Base-by-base conservation (phyloP, 2,113 vertebrate genomes). In the Vidua chalybeata region DNA sequence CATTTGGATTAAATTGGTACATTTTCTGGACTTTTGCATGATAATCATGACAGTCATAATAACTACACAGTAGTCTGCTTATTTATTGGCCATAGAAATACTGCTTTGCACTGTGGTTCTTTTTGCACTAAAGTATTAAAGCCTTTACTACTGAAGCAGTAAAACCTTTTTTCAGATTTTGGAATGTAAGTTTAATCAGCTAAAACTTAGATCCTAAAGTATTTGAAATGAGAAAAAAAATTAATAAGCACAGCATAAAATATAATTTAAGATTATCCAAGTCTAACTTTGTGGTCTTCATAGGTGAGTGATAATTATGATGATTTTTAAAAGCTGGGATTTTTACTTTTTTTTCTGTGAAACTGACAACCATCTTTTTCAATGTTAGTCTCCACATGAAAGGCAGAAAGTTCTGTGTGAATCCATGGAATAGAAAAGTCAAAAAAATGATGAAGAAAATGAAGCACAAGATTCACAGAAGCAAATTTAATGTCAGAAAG, bases 381-480 rank as follows among this genome's bases (percentile, higher is more conserved):
- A 87, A 51, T 67, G 27, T 46, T 92, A 98, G 98, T 81, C 95
- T 98, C 85, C 91, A 97, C 17, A 5, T 97, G 41, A 90, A 79
- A 89, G 87, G 33, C 76, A 97, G 87, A 92, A 98, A 97, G 73
- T 61, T 97, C 73, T 98, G 98, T 62, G 90, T 94, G 84, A 98
- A 97, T 63, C 94, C 97, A 6, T n/a, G 18, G 52, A 97, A 94
- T 22, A 97, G 16, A 45, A 71, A 62, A 66, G 14, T 98, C 37
- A 95, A 93, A 83, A 96, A 77, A 54, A 96, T 96, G 93, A 96
- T 98, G 94, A 94, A 94, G 90, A 93, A 37, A n/a, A 90, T 89
- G 18, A 87, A 73, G n/a, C 77, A 77, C 49, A 96, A 88, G 90
- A 78, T 72, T 79, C 75, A 18, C 24, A 61, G 64, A 10, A 95